Base-by-base conservation (phyloP, 2,797 vertebrate genomes). In the Phataginus tricuspis region DNA sequence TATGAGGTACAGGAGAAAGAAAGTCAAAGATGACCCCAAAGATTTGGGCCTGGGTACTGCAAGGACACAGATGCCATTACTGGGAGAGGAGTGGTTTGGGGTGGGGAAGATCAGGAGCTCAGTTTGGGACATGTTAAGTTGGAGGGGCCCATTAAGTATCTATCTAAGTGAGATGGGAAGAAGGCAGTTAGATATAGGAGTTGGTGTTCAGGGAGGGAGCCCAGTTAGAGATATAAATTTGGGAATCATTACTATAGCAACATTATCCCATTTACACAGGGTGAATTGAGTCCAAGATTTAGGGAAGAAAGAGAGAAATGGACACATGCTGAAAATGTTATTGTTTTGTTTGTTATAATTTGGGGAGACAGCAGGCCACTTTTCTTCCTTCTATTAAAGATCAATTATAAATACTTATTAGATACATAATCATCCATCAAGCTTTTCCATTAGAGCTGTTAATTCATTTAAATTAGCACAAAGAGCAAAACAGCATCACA, bases 351-450 rank as follows among this genome's bases (percentile, higher is more conserved):
- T 72, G 25, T 68, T 71, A 92, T 92, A 91, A 91, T 83, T 53
- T 57, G 39, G 59, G 37, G 39, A 79, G 57, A 64, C 3, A 71
- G 39, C 34, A 21, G 55, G 51, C 18, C 31, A 53, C 13, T 61
- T 84, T 83, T 96, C 63, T 90, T 34, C 82, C 45, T 85, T 84
- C 72, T 64, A 27, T 42, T 85, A 84, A 87, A 91, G 18, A 51
- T 94, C n/a, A 86, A 4, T 91, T 66, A 87, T 66, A 90, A 87
- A 61, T 53, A 72, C n/a, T 51, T 71, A 85, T 15, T 66, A 63
- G 34, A 71, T 39, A 27, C 23, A 63, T 23, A 59, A 39, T 49
- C 45, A n/a, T 49, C 45, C 75, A 23, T 37, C 14, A 63, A 14
- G 72, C 14, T 39, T 45, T 69, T 72, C 19, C n/a, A 31, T 8